Base-by-base conservation (phyloP, 2,888 invertebrate species). In the Axea sp. region DNA sequence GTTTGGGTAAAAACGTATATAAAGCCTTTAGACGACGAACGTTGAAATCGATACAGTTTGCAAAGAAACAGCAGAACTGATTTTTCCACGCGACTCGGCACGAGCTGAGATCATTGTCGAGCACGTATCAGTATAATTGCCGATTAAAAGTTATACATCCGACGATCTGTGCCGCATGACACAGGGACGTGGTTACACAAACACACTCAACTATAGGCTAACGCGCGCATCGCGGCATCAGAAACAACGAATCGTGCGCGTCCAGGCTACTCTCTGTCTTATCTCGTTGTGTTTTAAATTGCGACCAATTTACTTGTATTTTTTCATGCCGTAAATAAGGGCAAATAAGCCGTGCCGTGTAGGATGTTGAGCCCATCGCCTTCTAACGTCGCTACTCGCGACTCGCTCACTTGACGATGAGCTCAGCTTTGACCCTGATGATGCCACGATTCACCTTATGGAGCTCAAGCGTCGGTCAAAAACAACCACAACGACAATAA, bases 271-370 rank as follows among this genome's bases (percentile, higher is more conserved):
- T 67, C 68, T 62, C 47, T 59, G 65, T 75, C 76, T 78, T 74
- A 74, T 78, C 73, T 77, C 78, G 76, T 78, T 77, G 77, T 78
- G 75, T 76, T 76, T 79, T 78, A 78, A 83, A 84, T 84, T 83
- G 82, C 81, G 78, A 76, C 79, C 81, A 84, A 84, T 85, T 84
- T 82, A 83, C 78, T 79, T 68, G 80, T 81, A 83, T 62, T 82
- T 84, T 83, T 82, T 74, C 77, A 75, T 75, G 73, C 73, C 79
- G 78, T 83, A 82, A 84, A 85, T 82, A 82, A 84, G 81, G 83
- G 78, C 77, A 82, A 84, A 84, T 83, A 81, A 81, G 80, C 78
- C 79, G 78, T 78, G 77, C 75, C 78, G 77, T 71, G 77, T 73
- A 74, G 80, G 79, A 80, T 79, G 80, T 82, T 82, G 82, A 84